Evolutionary conservation across 2,113 vertebrate genomes (phyloP), one percentile per base, ranked within the genome.

Genomic region (Plecotus auritus): DNA sequence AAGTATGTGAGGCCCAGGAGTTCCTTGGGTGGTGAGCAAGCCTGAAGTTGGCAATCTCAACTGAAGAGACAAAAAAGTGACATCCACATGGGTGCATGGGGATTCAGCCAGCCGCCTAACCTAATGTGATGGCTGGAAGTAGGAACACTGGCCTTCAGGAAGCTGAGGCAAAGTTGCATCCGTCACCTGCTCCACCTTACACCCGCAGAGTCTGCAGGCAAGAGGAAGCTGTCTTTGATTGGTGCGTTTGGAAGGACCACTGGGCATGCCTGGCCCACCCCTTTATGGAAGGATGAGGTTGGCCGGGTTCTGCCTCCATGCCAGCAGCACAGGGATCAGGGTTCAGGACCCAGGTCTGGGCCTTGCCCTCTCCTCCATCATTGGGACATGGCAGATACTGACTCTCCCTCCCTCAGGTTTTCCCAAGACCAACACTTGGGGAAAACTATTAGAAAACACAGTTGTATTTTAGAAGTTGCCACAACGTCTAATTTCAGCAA

Each of bases 151-250:
- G 56, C 35, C 14, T 69, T 30, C 4, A 26, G 59, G 69, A 64
- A 85, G 59, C 93, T 59, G n/a, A 85, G 2, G 17, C 0, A 0
- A 64, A 42, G 11, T 13, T 26, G 14, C 22, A 28, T 5, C 45
- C 30, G 5, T 13, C 59, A 9, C 42, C 66, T 17, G 45, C 26
- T 22, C 10, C 1, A 17, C 30, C 14, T 67, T 3, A 4, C 37
- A 20, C 32, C 12, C 26, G 49, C 22, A 3, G 3, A 32, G 61
- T 42, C 61, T 18, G n/a, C 0, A 3, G 37, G 10, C 0, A 10
- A n/a, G 8, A 74, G 13, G 49, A 67, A 74, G 78, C 22, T 4
- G 1, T 9, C 51, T 85, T 56, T 7, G 9, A 54, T 4, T 12
- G 35, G 56, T 88, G 67, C 49, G 10, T n/a, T 84, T 80, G 22